Evolutionary conservation across 2,113 vertebrate species (phyloP), one percentile per base, ranked within the genome.

Genomic region (Caracal caracal): DNA sequence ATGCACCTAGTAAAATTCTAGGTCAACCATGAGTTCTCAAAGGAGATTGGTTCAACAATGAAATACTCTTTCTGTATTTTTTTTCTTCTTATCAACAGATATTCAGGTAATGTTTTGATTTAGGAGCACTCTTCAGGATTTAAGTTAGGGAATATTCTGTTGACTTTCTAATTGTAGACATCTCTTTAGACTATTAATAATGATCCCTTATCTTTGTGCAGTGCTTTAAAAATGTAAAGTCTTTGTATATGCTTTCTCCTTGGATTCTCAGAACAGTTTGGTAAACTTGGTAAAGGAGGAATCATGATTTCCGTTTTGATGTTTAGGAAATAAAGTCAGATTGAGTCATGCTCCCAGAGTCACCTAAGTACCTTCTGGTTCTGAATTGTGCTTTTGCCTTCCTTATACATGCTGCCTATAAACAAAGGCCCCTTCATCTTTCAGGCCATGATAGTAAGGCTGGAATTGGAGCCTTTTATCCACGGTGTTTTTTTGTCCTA

Each of bases 341-440:
- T 65, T 33, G 86, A 87, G 22, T n/a, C 37, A 88, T 56, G 30
- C 2, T 28, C 59, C 65, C 51, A 37, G 93, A 75, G 22, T 9
- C 61, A 15, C 19, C 92, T 26, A 80, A 10, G 51, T 47, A 47
- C 20, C 76, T 93, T 88, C 47, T n/a, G 35, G 19, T 82, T 93
- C 43, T 61, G 70, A 82, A 28, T 3, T 3, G 5, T 53, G 30
- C 20, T 66, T 70, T 61, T 11, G 35, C 6, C 33, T 26, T 88
- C 49, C n/a, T 17, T 56, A 5, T 8, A 33, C 4, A 35, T 2
- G 10, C 10, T 19, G 1, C 2, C 0, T 19, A 12, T 30, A 66
- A 68, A 95, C 78, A 97, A 83, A 97, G 87, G 43, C 37, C 16
- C 11, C 70, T 87, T 90, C 80, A 16, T 73, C 5, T 80, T 9